These are phyloP conservation scores for Drosophila engyochracea DNA, from an alignment of 2,888 invertebrate species.

Conservation along the genomic window DNA sequence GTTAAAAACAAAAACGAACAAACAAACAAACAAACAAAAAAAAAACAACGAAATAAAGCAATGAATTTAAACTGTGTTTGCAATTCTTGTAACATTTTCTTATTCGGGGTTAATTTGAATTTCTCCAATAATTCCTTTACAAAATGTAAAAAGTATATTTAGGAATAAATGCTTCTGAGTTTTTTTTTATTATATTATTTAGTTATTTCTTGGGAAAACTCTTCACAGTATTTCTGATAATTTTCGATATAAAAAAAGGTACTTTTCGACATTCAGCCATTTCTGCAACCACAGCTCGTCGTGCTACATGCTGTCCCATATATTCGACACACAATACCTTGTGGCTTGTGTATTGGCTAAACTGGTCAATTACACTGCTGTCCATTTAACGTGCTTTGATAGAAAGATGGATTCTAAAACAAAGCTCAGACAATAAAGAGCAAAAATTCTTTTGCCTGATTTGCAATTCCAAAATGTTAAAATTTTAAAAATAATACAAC, in stretches of 20 bases:
- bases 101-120: not conserved
- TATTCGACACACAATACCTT: not conserved
- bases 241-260: not conserved
- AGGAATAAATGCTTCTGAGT: not conserved
- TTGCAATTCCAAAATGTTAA: conserved; percentile 3
- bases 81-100: not conserved
- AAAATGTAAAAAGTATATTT: not conserved
- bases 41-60: conserved; percentile 38
- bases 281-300: conserved; percentile 7
- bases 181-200: not conserved
- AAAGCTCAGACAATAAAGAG: not conserved
- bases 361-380: conserved; percentile 13
- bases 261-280: not conserved
- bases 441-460: not conserved
- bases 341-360: conserved; percentile 17
- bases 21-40: not conserved
- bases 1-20: conserved; percentile 35
- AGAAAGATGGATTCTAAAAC: not conserved
- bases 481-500: not conserved
- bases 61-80: conserved; percentile 48
- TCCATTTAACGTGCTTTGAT: not conserved
- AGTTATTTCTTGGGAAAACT: not conserved
- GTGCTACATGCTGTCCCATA: not conserved
- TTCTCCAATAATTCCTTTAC: not conserved
- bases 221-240: not conserved